phyloP scores from a whole-genome alignment of 1,140 invertebrate species.

The Neodiprion fabricii region DNA sequence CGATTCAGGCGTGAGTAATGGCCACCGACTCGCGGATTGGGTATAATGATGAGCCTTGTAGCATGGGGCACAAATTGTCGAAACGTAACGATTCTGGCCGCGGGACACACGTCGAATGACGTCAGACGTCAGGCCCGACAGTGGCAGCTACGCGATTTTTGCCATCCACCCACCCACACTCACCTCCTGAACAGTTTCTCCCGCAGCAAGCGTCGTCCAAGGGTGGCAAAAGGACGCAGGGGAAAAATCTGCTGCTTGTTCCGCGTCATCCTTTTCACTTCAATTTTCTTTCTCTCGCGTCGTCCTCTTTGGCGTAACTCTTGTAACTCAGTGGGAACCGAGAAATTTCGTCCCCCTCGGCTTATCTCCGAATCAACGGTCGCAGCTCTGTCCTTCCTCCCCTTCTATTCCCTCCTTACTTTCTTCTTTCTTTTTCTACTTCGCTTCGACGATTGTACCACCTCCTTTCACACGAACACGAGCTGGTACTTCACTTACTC shows the following conservation, averaged over 20 bases:
- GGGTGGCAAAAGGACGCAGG: slow-evolving; percentile 62
- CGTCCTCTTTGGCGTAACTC: not conserved
- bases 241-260: slow-evolving; percentile 65
- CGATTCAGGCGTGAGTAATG: no score
- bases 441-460: slow-evolving; percentile 6
- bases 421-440: slow-evolving; percentile 23
- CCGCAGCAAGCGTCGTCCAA: slow-evolving; percentile 63
- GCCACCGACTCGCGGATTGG: no score
- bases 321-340: not conserved
- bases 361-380: slow-evolving; percentile 7
- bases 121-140: no score
- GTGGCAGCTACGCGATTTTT: no score
- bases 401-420: not conserved
- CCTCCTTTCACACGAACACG: not conserved
- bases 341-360: no score
- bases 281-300: not conserved
- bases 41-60: no score
- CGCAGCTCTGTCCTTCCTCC: slow-evolving; percentile 8
- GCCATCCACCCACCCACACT: slow-evolving; percentile 44
- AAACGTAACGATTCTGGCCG: no score
- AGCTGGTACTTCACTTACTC: not conserved
- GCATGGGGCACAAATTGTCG: no score
- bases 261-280: slow-evolving; percentile 58
- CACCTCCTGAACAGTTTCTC: slow-evolving; percentile 68
- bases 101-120: no score